Base-by-base conservation (phyloP, 1,140 invertebrate species). In the Conopomorpha cramerella region DNA sequence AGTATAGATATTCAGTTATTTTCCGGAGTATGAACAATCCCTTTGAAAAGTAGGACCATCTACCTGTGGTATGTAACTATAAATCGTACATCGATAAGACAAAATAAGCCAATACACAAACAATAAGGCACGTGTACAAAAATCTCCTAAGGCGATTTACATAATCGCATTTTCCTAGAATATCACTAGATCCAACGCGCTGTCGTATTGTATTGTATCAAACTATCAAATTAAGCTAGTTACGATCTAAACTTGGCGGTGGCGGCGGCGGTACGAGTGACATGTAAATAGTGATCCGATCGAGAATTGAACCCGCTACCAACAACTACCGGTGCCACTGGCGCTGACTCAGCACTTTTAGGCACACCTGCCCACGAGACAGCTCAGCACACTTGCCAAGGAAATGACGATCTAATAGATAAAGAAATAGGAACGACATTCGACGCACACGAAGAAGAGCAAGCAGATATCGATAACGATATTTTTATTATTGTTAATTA, bases 231-330 rank as follows among this genome's bases (percentile, higher is more conserved):
- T n/a, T n/a, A n/a, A n/a, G n/a, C n/a, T n/a, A n/a, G n/a, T n/a
- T n/a, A n/a, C n/a, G n/a, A n/a, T n/a, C n/a, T n/a, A n/a, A n/a
- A n/a, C n/a, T n/a, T n/a, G n/a, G n/a, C n/a, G n/a, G n/a, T n/a
- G n/a, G n/a, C n/a, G n/a, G n/a, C n/a, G n/a, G n/a, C 70, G 63
- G 70, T 39, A 51, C 56, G 46, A 61, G 57, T 72, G 67, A 74
- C 67, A 70, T 72, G 63, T 72, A 74, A 72, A 72, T 74, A 65
- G 63, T 74, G 70, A 72, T 70, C 62, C 46, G 47, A 50, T 54
- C 46, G 47, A 45, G 61, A 59, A 39, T 59, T 58, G 51, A 61
- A 67, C 51, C 49, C 53, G 70, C 70, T 74, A 74, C 68, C 50
- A 70, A 41, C 46, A 49, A 73, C 70, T 74, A 74, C 70, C 63